Evolutionary conservation across 2,888 invertebrate species (phyloP).

Genomic region (Drosophila anceps): DNA sequence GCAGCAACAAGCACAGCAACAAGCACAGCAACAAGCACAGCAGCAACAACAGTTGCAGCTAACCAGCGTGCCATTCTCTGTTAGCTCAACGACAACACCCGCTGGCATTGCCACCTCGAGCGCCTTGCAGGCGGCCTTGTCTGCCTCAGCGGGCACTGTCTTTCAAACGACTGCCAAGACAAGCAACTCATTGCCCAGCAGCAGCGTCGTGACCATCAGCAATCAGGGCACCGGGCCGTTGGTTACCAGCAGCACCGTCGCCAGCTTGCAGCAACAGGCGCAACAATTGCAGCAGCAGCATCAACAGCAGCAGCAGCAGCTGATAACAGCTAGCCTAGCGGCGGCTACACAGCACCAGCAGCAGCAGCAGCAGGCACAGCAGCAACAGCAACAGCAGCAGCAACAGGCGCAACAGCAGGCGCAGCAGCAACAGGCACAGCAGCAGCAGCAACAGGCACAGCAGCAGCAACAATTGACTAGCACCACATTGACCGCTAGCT

Average conservation of each 20-base stretch:
- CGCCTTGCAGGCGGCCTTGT: slow-evolving; percentile 85
- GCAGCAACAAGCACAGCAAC: slow-evolving; percentile 71
- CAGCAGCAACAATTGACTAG: slow-evolving; percentile 59
- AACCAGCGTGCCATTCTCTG: slow-evolving; percentile 81
- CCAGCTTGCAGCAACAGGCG: slow-evolving; percentile 68
- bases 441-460: slow-evolving; percentile 63
- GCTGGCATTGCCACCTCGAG: slow-evolving; percentile 82
- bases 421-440: slow-evolving; percentile 9
- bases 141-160: slow-evolving; percentile 83
- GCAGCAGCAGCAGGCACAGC: slow-evolving; percentile 57
- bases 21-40: slow-evolving; percentile 55
- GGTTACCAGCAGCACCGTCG: slow-evolving; percentile 83
- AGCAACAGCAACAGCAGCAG: slow-evolving; percentile 44
- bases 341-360: slow-evolving; percentile 57
- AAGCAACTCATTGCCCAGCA: slow-evolving; percentile 81
- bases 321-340: slow-evolving; percentile 57
- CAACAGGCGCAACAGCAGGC: background rate
- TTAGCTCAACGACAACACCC: slow-evolving; percentile 80
- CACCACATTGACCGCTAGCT: slow-evolving; percentile 69
- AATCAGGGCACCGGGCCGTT: slow-evolving; percentile 80
- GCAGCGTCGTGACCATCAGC: slow-evolving; percentile 83
- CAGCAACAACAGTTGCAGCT: slow-evolving; percentile 76
- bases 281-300: slow-evolving; percentile 73
- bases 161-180: slow-evolving; percentile 83
- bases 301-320: slow-evolving; percentile 56